A percentile compares a stretch with the other conserved stretches of the same genome.
These are phyloP conservation scores for Platynereis dumerilii DNA, from an alignment of 2,888 invertebrate genomes.

Conservation along the genomic window DNA sequence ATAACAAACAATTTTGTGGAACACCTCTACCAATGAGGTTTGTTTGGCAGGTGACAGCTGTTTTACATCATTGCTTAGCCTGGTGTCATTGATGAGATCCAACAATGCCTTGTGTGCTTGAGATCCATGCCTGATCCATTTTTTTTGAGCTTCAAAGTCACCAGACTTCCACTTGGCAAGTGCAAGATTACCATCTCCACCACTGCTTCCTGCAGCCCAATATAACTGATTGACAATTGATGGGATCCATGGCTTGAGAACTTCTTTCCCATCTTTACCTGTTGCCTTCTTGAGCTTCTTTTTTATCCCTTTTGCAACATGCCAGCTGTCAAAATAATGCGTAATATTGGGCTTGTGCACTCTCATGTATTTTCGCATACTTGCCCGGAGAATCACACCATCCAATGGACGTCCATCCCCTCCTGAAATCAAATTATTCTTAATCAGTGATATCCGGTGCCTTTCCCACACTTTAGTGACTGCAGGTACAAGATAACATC, in stretches of 20 bases:
- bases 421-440: too few relatives aligned
- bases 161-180: background rate
- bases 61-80: background rate
- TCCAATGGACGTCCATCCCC: background rate
- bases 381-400: background rate
- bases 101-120: background rate
- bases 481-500: background rate
- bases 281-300: background rate
- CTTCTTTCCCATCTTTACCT: background rate
- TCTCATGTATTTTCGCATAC: background rate
- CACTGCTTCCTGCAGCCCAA: background rate
- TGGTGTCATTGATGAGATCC: background rate
- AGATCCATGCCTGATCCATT: background rate
- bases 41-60: conserved; percentile 5
- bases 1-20: conserved; percentile 8
- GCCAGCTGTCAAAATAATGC: conserved; percentile 2
- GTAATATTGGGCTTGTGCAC: background rate
- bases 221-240: background rate
- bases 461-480: background rate
- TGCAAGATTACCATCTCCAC: background rate
- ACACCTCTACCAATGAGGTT: background rate
- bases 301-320: conserved; percentile 5
- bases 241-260: background rate
- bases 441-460: too few relatives aligned
- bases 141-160: background rate